Evolutionary conservation across 1,140 invertebrate species (phyloP), one percentile per base, ranked within the genome.

Genomic region (Frieseomelitta varia): DNA sequence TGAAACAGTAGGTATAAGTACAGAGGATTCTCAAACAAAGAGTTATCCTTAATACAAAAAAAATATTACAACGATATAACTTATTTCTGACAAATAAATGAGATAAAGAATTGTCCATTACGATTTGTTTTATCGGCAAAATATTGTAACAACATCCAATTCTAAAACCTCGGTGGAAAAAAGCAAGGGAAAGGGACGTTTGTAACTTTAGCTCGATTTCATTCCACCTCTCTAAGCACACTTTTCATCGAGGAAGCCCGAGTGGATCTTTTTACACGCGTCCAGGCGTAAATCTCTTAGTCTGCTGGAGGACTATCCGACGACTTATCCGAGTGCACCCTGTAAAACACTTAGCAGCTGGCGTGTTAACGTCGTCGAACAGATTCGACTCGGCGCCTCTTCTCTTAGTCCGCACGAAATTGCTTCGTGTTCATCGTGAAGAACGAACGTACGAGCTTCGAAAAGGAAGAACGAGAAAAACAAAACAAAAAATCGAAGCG

Each of bases 301-400:
- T n/a, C 4, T 19, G 27, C n/a, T 39, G 27, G 24, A n/a, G 21
- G 8, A 76, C 6, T 39, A 30, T 67, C 24, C 17, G 24, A 11
- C 15, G 47, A 67, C 67, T 82, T 56, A 47, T 65, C 11, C 67
- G 30, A 34, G 27, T 34, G 17, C n/a, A 19, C 27, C 68, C 21
- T 27, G 27, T 81, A 21, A 74, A 81, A 74, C 61, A 39, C 71
- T 81, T 67, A 67, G 15, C 58, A 55, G 30, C 47, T 27, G 71
- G 15, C 19, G 71, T 51, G 39, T 81, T 75, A 81, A 63, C 51
- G 21, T 75, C 73, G 12, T 27, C 27, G 72, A 74, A 27, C n/a
- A 58, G 34, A 30, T 30, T 53, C 10, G 30, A 19, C 19, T 34
- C 24, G 53, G 19, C n/a, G 12, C 21, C 30, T 34, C 14, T 67